Percentiles rank a stretch among this genome's conserved stretches.
phyloP scores from a whole-genome alignment of 2,113 vertebrate species.

The Micromys minutus region DNA sequence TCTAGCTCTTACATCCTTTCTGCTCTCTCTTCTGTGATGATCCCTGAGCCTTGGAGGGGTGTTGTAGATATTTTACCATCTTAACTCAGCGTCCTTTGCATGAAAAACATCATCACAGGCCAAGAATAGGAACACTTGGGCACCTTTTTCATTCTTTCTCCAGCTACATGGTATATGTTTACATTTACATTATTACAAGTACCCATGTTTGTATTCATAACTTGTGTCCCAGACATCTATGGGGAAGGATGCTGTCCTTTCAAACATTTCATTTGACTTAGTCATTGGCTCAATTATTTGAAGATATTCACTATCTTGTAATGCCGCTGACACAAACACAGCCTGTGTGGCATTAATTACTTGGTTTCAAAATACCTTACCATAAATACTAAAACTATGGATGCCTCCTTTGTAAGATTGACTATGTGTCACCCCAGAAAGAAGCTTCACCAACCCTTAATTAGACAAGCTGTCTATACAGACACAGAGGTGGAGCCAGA shows the following conservation, averaged over 20 bases:
- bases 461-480: background rate
- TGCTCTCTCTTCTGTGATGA: too few relatives aligned
- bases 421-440: background rate
- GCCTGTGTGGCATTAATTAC: background rate
- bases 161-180: background rate
- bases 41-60: background rate
- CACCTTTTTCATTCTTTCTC: background rate
- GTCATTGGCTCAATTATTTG: background rate
- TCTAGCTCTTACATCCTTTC: background rate
- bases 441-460: background rate
- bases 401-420: background rate
- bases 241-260: background rate
- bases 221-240: background rate
- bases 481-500: background rate
- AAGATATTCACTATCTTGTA: background rate
- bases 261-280: background rate
- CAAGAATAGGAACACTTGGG: background rate
- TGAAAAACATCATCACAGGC: background rate
- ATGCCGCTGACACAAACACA: background rate
- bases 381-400: too few relatives aligned
- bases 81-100: background rate
- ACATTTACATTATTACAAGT: background rate
- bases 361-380: background rate
- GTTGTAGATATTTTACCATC: too few relatives aligned
- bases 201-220: background rate